Evolutionary conservation across 2,888 invertebrate genomes (phyloP), one percentile per base, ranked within the genome.

Genomic region (Drosophila merina): DNA sequence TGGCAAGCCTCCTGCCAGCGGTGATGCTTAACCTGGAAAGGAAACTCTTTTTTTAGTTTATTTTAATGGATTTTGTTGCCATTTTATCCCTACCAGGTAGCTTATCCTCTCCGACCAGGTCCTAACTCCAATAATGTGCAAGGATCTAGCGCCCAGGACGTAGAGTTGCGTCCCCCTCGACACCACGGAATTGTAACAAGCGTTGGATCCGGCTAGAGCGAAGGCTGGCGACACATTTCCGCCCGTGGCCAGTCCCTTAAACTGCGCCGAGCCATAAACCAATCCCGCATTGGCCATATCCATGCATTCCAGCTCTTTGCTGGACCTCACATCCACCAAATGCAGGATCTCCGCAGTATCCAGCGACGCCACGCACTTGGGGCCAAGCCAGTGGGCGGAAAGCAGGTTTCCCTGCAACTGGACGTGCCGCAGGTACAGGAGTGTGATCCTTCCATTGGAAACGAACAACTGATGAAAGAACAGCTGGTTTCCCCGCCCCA

Each of bases 201-300:
- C 94, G 79, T 93, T 93, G 4, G 92, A 93, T 0, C 94, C 94
- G 0, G 94, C 94, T 56, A 92, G 89, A 42, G 93, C 93, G 90
- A 94, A 92, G 0, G 94, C 94, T 3, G 93, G 93, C 69, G 96
- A 93, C 78, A 95, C 99, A 89, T 98, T 97, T 0, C 99, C 98
- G 5, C 99, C 99, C 0, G 99, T 99, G 70, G 98, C 98, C 42
- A 98, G 93, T 0, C 96, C 99, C 93, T 98, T 94, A 85, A 95
- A 96, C 89, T 91, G 97, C 45, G 97, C 96, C 33, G 97, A 96
- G 47, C 96, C 95, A 88, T 97, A 97, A 0, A 97, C 96, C 42
- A 97, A 93, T 42, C 96, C 95, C 12, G 96, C 95, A 86, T 94
- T 94, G 33, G 95, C 95, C 76, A 97, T 93, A 90, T 98, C 97